These are phyloP conservation scores for Planiliza haematocheilus DNA, from an alignment of 2,113 vertebrate species.

Conservation along the genomic window DNA sequence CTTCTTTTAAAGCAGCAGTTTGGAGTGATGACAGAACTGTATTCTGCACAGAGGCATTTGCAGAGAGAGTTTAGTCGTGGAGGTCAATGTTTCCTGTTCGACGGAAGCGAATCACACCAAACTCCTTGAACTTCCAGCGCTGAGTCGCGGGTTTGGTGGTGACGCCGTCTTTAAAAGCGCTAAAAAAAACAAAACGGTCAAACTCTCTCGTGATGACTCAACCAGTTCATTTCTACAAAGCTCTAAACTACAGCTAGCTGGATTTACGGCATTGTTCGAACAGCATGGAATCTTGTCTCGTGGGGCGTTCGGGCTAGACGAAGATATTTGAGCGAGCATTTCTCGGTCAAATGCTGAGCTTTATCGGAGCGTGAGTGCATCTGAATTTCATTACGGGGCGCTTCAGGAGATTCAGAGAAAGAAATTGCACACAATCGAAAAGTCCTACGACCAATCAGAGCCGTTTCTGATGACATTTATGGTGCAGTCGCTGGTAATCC, in stretches of 20 bases:
- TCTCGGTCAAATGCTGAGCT: constrained; percentile 69
- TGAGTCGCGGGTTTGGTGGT: constrained; percentile 16
- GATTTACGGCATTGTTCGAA: constrained; percentile 73
- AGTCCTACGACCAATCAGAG: too few species aligned
- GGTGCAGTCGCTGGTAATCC: too few species aligned
- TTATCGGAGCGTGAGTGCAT: too few species aligned
- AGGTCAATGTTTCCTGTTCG: constrained; percentile 16
- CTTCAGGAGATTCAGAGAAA: too few species aligned
- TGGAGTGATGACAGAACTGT: constrained; percentile 46
- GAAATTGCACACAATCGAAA: too few species aligned
- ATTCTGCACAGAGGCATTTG: constrained; percentile 55
- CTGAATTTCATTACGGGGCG: too few species aligned
- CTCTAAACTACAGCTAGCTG: constrained; percentile 40
- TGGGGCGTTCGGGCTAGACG: constrained; percentile 47
- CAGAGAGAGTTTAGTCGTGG: constrained; percentile 73
- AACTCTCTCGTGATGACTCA: constrained; percentile 73
- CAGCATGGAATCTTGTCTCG: constrained; percentile 76
- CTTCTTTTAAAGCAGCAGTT: constrained; percentile 52
- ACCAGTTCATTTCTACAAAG: constrained; percentile 29
- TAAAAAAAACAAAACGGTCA: constrained; percentile 30
- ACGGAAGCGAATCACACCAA: neutral
- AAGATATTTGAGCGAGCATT: constrained; percentile 68
- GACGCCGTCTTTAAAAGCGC: neutral
- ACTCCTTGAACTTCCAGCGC: constrained; percentile 3
- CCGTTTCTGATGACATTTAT: too few species aligned